Percentiles rank a stretch among this genome's conserved stretches.
phyloP scores from a whole-genome alignment of 2,888 invertebrate genomes.

The Cyrtodaria siliqua region DNA sequence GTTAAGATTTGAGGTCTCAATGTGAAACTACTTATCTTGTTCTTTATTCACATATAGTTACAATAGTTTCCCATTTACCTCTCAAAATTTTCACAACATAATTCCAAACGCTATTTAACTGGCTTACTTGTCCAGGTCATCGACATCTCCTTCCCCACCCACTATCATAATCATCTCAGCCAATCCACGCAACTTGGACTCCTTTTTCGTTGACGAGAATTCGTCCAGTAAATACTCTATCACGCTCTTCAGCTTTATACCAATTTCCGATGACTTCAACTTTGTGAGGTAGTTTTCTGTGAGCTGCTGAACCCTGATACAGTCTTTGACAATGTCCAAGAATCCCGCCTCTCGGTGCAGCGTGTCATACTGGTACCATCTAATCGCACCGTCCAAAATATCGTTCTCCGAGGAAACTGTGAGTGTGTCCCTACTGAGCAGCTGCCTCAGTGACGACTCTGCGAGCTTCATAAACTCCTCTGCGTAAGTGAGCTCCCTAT shows the following conservation, averaged over 20 bases:
- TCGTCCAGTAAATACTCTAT: neutral
- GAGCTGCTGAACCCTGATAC: no score
- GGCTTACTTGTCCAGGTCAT: no score
- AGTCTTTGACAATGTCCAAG: constrained; percentile 88
- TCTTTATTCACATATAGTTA: no score
- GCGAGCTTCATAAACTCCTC: constrained; percentile 93
- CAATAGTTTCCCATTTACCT: no score
- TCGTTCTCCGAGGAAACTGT: constrained; percentile 94
- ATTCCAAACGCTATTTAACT: no score
- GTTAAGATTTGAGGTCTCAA: no score
- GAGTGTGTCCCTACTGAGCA: constrained; percentile 94
- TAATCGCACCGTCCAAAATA: constrained; percentile 92
- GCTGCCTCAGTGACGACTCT: constrained; percentile 91
- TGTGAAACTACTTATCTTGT: no score
- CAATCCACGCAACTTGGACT: neutral
- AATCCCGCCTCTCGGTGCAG: constrained; percentile 89
- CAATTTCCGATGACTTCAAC: no score
- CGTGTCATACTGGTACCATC: constrained; percentile 93
- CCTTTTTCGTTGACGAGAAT: no score
- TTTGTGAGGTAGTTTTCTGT: no score
- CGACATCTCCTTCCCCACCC: neutral
- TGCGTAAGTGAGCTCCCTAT: constrained; percentile 90
- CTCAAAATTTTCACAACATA: no score
- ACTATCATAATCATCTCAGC: constrained; percentile 7
- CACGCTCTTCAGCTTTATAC: constrained; percentile 14